A percentile compares a stretch with the other conserved stretches of the same genome.
Evolutionary conservation across 2,113 vertebrate genomes (phyloP).

Genomic region (Gymnobelideus leadbeateri): DNA sequence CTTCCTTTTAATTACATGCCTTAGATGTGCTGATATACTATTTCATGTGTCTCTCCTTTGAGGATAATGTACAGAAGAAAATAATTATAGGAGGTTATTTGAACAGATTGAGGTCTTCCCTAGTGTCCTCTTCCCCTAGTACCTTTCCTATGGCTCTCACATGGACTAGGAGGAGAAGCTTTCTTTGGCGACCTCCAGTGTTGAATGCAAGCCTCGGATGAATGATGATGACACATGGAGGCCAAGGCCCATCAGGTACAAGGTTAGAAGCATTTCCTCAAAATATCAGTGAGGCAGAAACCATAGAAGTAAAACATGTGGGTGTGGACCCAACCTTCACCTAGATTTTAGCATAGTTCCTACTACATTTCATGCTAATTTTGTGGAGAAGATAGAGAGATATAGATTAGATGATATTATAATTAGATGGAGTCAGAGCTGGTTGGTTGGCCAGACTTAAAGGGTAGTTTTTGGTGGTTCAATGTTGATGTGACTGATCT

Average conservation of each 20-base stretch:
- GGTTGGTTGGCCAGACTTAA: background rate
- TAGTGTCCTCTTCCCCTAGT: background rate
- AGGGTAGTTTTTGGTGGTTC: background rate
- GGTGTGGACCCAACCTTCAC: background rate
- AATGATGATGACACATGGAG: background rate
- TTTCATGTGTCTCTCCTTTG: background rate
- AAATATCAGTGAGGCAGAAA: background rate
- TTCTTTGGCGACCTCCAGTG: background rate
- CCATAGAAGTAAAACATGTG: rapidly evolving
- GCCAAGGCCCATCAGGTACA: background rate
- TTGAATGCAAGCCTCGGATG: background rate
- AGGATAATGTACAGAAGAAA: background rate
- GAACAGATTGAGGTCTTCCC: background rate
- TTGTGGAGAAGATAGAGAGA: background rate
- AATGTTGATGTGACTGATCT: background rate
- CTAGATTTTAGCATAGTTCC: background rate
- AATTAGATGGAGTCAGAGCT: background rate
- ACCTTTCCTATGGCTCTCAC: background rate
- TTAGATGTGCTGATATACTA: background rate
- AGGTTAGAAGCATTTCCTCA: background rate
- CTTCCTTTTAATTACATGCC: background rate
- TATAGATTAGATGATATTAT: background rate
- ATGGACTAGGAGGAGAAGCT: background rate
- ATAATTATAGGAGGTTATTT: background rate
- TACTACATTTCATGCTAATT: background rate